Evolutionary conservation across 2,888 invertebrate genomes (phyloP).

Genomic region (Criorhina ranunculi): DNA sequence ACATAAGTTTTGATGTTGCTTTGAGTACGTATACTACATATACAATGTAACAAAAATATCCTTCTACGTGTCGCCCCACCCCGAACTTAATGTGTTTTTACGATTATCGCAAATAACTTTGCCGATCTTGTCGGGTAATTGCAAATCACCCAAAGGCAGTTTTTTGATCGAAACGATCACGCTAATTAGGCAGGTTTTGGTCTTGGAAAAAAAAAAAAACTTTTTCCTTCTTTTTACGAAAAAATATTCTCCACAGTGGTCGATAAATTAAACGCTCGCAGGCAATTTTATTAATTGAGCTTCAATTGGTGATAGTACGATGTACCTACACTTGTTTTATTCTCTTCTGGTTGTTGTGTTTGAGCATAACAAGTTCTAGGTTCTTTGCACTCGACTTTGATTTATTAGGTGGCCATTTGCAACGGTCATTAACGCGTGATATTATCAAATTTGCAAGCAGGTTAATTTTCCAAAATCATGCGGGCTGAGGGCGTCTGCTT

Average conservation of each 20-base stretch:
- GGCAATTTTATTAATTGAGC: constrained; percentile 66
- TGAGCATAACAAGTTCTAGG: constrained; percentile 66
- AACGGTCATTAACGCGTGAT: constrained; percentile 54
- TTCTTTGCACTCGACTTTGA: constrained; percentile 50
- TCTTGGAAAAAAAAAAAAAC: constrained; percentile 14
- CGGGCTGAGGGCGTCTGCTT: neutral
- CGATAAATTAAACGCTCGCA: constrained; percentile 43
- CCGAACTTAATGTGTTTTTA: constrained; percentile 28
- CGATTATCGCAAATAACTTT: constrained; percentile 45
- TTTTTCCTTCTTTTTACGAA: constrained; percentile 34
- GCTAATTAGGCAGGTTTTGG: constrained; percentile 68
- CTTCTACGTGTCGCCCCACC: neutral
- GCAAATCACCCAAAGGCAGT: constrained; percentile 52
- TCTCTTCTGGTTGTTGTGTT: constrained; percentile 9
- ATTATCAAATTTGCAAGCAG: constrained; percentile 55
- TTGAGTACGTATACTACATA: neutral
- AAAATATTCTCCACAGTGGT: constrained; percentile 27
- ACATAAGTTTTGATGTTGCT: constrained; percentile 34
- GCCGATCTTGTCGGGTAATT: constrained; percentile 63
- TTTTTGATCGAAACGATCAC: constrained; percentile 69
- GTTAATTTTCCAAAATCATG: constrained; percentile 13
- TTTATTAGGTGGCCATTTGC: constrained; percentile 61
- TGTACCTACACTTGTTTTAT: constrained; percentile 18
- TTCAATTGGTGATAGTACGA: constrained; percentile 51
- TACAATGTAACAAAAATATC: neutral